phyloP scores from a whole-genome alignment of 2,888 invertebrate genomes.

The Lithophane ornitopus region DNA sequence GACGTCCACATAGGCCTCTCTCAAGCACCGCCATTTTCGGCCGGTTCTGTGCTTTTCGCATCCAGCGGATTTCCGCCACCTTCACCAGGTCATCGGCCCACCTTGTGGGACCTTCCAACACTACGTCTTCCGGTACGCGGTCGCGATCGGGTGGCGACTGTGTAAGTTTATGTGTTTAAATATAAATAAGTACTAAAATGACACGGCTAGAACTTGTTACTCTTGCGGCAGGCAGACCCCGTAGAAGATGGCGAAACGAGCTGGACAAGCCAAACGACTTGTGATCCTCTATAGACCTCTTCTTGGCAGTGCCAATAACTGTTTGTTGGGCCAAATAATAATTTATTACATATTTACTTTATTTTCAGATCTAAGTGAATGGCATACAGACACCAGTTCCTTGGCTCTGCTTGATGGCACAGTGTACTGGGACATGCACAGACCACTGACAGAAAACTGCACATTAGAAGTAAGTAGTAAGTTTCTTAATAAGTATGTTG shows the following conservation, averaged over 20 bases:
- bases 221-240: background rate
- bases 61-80: too few species aligned
- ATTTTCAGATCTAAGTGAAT: constrained; percentile 94
- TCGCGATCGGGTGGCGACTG: too few species aligned
- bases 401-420: constrained; percentile 95
- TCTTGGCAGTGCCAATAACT: background rate
- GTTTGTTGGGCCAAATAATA: background rate
- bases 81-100: too few species aligned
- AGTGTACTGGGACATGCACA: constrained; percentile 97
- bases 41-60: too few species aligned
- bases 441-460: constrained; percentile 92
- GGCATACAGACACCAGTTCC: constrained; percentile 93
- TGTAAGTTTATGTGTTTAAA: constrained; percentile 88
- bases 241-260: background rate
- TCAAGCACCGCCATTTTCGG: too few species aligned
- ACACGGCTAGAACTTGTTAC: background rate
- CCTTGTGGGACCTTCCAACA: too few species aligned
- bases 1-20: too few species aligned
- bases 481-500: background rate
- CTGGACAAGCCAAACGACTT: too few species aligned
- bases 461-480: constrained; percentile 81
- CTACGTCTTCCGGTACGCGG: too few species aligned
- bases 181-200: background rate
- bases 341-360: background rate
- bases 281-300: background rate